Evolutionary conservation across 2,113 vertebrate genomes (phyloP).

Genomic region (Desmodus rotundus): DNA sequence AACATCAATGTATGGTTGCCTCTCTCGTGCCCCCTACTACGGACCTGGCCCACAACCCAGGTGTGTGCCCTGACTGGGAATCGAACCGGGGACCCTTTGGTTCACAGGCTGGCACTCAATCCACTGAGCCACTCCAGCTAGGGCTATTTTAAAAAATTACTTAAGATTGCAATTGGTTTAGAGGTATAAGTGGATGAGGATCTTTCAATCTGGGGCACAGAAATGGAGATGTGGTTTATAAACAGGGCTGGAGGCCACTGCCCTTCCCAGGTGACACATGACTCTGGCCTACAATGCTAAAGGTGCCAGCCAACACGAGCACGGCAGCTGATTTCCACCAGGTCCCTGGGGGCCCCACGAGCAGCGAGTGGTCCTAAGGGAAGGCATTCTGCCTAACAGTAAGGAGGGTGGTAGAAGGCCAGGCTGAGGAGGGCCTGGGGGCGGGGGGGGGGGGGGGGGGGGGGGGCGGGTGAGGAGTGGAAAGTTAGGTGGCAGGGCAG

Average conservation of each 20-base stretch:
- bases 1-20: too few relatives aligned
- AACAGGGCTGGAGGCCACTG: not conserved
- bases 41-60: too few relatives aligned
- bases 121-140: too few relatives aligned
- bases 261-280: not conserved
- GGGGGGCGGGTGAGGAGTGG: not conserved
- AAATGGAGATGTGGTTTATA: not conserved
- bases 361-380: not conserved
- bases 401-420: not conserved
- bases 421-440: not conserved
- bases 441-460: not conserved
- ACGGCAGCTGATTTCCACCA: not conserved
- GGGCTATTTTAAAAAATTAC: not conserved
- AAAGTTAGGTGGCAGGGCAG: not conserved
- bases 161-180: not conserved
- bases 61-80: too few relatives aligned
- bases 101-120: too few relatives aligned
- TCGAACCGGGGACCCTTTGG: too few relatives aligned
- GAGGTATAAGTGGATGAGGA: not conserved
- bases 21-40: too few relatives aligned
- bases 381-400: too few relatives aligned
- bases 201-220: not conserved
- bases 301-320: not conserved
- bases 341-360: fast-evolving
- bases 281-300: not conserved